These are phyloP conservation scores for Planiliza haematocheilus DNA, from an alignment of 2,113 vertebrate genomes.

Conservation along the genomic window DNA sequence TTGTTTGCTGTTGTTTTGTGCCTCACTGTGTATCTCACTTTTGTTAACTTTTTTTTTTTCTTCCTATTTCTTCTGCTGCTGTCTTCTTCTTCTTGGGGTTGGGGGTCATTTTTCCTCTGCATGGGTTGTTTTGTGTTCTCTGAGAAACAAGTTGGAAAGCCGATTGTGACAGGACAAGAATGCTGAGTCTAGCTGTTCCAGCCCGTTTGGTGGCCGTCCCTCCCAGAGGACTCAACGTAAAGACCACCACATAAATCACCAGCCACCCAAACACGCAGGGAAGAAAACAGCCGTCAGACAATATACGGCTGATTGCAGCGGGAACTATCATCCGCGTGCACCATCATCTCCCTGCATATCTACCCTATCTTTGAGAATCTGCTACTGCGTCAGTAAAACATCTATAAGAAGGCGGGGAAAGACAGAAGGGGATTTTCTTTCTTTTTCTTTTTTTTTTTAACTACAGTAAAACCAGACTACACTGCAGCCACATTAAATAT, in stretches of 20 bases:
- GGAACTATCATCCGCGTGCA: slow-evolving; percentile 44
- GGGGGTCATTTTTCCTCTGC: slow-evolving; percentile 40
- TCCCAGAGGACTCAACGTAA: slow-evolving; percentile 59
- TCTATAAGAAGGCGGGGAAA: slow-evolving; percentile 23
- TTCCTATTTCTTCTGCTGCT: background rate
- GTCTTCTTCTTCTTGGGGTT: slow-evolving; percentile 9
- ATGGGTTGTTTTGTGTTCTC: slow-evolving; percentile 49
- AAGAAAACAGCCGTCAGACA: slow-evolving; percentile 66
- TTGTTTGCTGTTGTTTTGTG: slow-evolving; percentile 71
- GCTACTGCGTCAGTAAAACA: slow-evolving; percentile 11
- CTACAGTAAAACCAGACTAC: slow-evolving; percentile 7
- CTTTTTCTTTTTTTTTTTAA: slow-evolving; percentile 2
- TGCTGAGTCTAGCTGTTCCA: slow-evolving; percentile 60
- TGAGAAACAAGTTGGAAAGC: slow-evolving; percentile 56
- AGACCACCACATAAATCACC: slow-evolving; percentile 74
- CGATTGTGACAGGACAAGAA: slow-evolving; percentile 64
- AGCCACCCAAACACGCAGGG: slow-evolving; percentile 61
- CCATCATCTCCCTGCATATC: slow-evolving; percentile 46
- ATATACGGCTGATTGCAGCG: slow-evolving; percentile 67
- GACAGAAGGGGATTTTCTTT: slow-evolving; percentile 3
- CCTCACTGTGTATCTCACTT: slow-evolving; percentile 64
- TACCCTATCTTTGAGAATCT: slow-evolving; percentile 33
- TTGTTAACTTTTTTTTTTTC: slow-evolving; percentile 59
- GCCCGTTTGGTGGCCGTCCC: slow-evolving; percentile 44
- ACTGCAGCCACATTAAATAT: slow-evolving; percentile 31